A percentile compares a stretch with the other conserved stretches of the same genome.
Conservation (phyloP, 2,113 vertebrate species). For the Sminthopsis crassicaudata region DNA sequence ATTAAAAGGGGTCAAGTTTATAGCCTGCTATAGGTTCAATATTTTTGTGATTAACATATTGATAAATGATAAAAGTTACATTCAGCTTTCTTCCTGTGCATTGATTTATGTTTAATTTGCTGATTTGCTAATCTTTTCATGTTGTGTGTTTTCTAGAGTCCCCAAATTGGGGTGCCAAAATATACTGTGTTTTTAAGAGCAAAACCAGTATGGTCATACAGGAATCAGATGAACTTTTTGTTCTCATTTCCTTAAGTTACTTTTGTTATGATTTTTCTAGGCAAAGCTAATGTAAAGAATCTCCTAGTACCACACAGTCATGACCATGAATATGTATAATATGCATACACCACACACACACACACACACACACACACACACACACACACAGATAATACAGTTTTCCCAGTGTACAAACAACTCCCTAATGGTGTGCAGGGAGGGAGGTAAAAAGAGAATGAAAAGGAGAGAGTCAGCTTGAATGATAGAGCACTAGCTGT, state of each 20-base stretch:
- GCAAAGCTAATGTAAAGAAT: background rate
- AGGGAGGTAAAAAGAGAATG: too few species aligned
- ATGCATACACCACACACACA: too few species aligned
- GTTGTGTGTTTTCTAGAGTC: too few species aligned
- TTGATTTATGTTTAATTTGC: background rate
- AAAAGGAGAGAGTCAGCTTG: too few species aligned
- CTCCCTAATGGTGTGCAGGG: too few species aligned
- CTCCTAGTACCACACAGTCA: background rate
- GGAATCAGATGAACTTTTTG: background rate
- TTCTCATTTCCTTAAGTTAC: too few species aligned
- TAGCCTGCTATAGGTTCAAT: background rate
- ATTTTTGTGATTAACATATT: background rate
- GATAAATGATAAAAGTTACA: background rate
- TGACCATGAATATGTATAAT: background rate
- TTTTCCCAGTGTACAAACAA: too few species aligned
- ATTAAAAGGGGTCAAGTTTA: background rate
- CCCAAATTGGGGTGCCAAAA: too few species aligned
- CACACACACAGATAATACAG: too few species aligned
- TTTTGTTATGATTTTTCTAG: background rate
- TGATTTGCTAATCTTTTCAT: background rate
- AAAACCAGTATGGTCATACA: background rate
- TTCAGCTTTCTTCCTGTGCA: background rate
- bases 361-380: too few species aligned
- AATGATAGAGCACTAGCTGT: too few species aligned
- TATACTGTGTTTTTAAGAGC: too few species aligned